These are phyloP conservation scores for Nesospiza acunhae DNA, from an alignment of 2,113 vertebrate species.

Conservation along the genomic window DNA sequence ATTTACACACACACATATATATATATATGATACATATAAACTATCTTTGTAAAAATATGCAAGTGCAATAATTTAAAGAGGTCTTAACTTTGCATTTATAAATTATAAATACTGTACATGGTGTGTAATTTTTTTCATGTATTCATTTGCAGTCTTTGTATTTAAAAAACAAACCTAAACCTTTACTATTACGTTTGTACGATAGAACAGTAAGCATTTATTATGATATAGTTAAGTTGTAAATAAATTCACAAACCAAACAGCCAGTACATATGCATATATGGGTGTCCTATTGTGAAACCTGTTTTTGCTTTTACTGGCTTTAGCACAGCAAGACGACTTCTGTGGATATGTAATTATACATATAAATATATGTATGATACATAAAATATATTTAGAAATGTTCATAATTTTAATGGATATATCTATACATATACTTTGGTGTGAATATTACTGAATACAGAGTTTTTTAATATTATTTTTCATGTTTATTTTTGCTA, in stretches of 20 bases:
- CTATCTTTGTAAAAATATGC: slow-evolving; percentile 74
- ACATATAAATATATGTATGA: slow-evolving; percentile 82
- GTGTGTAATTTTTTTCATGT: slow-evolving; percentile 82
- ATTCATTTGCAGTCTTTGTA: slow-evolving; percentile 83
- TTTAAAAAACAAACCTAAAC: slow-evolving; percentile 72
- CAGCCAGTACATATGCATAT: slow-evolving; percentile 67
- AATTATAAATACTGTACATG: slow-evolving; percentile 86
- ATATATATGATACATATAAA: slow-evolving; percentile 62
- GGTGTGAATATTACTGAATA: slow-evolving; percentile 82
- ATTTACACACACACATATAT: background rate
- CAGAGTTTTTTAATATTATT: slow-evolving; percentile 77
- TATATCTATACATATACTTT: slow-evolving; percentile 72
- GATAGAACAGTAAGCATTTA: slow-evolving; percentile 71
- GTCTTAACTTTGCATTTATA: slow-evolving; percentile 84
- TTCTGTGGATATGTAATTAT: slow-evolving; percentile 82
- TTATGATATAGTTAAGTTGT: slow-evolving; percentile 72
- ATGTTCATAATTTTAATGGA: slow-evolving; percentile 80
- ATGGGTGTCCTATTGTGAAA: slow-evolving; percentile 61
- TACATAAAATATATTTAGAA: slow-evolving; percentile 81
- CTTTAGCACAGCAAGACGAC: slow-evolving; percentile 65
- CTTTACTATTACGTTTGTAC: slow-evolving; percentile 77
- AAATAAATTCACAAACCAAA: slow-evolving; percentile 72
- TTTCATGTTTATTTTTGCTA: slow-evolving; percentile 68
- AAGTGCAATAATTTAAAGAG: slow-evolving; percentile 84
- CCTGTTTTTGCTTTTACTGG: slow-evolving; percentile 63